phyloP scores from a whole-genome alignment of 1,140 invertebrate genomes.

The Chelonus insularis region DNA sequence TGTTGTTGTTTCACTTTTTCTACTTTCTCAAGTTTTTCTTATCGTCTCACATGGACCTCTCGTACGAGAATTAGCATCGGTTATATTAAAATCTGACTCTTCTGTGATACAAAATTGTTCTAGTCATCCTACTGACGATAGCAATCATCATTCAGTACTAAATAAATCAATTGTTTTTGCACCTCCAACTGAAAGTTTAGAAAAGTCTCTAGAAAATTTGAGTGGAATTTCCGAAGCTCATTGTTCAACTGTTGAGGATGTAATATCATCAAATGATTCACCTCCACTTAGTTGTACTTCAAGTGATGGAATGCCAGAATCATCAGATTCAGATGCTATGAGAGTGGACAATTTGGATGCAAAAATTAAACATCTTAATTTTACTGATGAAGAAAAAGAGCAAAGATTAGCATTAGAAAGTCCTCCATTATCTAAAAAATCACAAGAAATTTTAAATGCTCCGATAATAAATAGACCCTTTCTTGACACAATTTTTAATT shows the following conservation, averaged over 20 bases:
- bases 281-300: not conserved
- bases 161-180: conserved; percentile 56
- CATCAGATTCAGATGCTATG: conserved; percentile 3
- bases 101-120: conserved; percentile 73
- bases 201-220: conserved; percentile 66
- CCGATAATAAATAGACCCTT: conserved; percentile 75
- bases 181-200: conserved; percentile 67
- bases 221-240: conserved; percentile 33
- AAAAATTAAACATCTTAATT: conserved; percentile 66
- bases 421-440: conserved; percentile 41
- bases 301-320: not conserved
- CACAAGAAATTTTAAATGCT: conserved; percentile 47
- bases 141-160: conserved; percentile 59
- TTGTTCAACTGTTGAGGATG: not conserved
- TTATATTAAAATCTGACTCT: conserved; percentile 80
- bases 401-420: conserved; percentile 65
- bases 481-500: conserved; percentile 83
- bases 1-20: conserved; percentile 86
- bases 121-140: conserved; percentile 73
- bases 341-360: conserved; percentile 23
- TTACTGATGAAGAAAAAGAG: conserved; percentile 91
- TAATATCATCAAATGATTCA: not conserved
- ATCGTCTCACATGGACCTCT: conserved; percentile 89
- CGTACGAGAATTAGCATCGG: conserved; percentile 84
- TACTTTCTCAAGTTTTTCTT: conserved; percentile 95